Base-by-base conservation (phyloP, 2,888 invertebrate species). In the Polydrusus pterygomalis region DNA sequence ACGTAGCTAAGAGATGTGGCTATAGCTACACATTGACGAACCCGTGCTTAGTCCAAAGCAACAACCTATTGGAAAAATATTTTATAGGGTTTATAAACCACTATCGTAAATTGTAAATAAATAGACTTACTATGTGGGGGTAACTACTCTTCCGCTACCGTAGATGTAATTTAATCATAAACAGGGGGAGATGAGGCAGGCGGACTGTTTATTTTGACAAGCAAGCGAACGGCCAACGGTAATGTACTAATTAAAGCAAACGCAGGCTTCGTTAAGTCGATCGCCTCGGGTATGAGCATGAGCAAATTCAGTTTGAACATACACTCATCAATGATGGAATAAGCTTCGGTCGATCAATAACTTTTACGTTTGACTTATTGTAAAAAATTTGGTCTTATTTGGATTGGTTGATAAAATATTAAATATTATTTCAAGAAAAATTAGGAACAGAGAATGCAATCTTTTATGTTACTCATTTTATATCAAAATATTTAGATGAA, bases 191-290 rank as follows among this genome's bases (percentile, higher is more conserved):
- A 62, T 65, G 47, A 70, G 67, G 67, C 75, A 76, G 51, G 68
- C 54, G 68, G 60, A 63, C 54, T 76, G 81, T 80, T 81, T 80
- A 80, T 80, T 80, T 80, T 82, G 82, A 79, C 79, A 79, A 81
- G 81, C 80, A 82, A 80, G 80, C 81, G 78, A 80, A 81, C 81
- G 78, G 80, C 78, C 79, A 80, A 79, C 79, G 80, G 81, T 82
- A 80, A 81, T 81, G 80, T 80, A 80, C 80, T 83, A 83, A 83
- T 83, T 83, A 82, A 80, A 81, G 81, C 78, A 80, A 81, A 81
- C 81, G 81, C 80, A 81, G 80, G 81, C 81, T 80, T 81, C 82
- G 81, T 82, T 83, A 82, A 78, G 75, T 77, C 74, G 72, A 75
- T 77, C 74, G 79, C 80, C 80, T 75, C 45, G 69, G 79, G 81